Evolutionary conservation across 2,113 vertebrate species (phyloP), one percentile per base, ranked within the genome.

Genomic region (Silurus glanis): DNA sequence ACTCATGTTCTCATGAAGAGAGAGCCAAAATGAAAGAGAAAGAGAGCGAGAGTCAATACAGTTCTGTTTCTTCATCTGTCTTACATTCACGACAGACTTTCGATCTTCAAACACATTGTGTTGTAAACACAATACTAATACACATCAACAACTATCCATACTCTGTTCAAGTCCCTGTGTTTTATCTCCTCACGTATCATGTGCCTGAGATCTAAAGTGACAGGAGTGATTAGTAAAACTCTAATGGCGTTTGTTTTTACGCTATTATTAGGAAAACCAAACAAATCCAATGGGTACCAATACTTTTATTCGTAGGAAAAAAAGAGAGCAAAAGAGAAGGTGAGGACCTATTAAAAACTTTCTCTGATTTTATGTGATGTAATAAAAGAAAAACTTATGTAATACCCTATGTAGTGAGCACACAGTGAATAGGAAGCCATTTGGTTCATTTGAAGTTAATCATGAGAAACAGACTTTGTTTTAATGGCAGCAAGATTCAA

Each of bases 1-100:
- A 25, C 67, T 79, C 25, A 25, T 76, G 49, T 78, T n/a, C 85
- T 84, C 9, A 47, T 80, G 51, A 45, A 9, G 28, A 69, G 47
- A 45, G 17, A 28, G 16, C 25, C 25, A 59, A n/a, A 81, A 78
- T 62, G 55, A 79, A 53, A 78, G 51, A 21, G 3, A 75, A 25
- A 51, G 19, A 78, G 58, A 66, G 0, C 13, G 13, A 56, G 69
- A 84, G 21, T 53, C 25, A 14, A 21, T 51, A 45, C 8, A 72
- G 78, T 55, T 78, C n/a, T n/a, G n/a, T 56, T 80, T 58, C n/a
- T 61, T 66, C 23, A 19, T 53, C 59, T 47, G 23, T 47, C 0
- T 47, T n/a, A 7, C 17, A 23, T 19, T 74, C 45, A 49, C 9
- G 4, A n/a, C 19, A 49, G 28, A 72, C 45, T 14, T 81, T 67